These are phyloP conservation scores for Pentamera pediparva DNA, from an alignment of 53 echinoderm and acorn worm genomes.

Conservation along the genomic window DNA sequence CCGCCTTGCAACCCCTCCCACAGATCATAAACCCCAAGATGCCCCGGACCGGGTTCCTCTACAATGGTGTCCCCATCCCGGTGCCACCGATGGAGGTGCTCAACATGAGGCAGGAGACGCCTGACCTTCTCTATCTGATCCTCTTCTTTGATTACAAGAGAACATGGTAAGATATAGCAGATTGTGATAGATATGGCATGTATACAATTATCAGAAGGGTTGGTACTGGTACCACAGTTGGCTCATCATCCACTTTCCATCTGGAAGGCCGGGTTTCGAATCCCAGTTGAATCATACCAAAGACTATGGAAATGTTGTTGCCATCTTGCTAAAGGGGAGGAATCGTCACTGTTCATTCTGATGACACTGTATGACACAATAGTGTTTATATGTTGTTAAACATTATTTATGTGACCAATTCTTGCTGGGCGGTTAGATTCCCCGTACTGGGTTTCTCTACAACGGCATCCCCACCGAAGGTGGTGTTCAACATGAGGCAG, in stretches of 20 bases:
- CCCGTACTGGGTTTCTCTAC: constrained; percentile 73
- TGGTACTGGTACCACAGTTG: too few species aligned
- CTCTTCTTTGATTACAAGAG: constrained; percentile 98
- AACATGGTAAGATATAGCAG: constrained; percentile 93
- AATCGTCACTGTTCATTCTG: too few species aligned
- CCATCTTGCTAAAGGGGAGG: not conserved
- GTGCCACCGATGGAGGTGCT: constrained; percentile 88
- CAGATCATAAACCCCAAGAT: constrained; percentile 98
- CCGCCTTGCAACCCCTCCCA: too few species aligned
- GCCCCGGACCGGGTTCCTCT: constrained; percentile 74
- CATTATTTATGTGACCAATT: too few species aligned
- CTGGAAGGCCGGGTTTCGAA: too few species aligned
- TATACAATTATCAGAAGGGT: not conserved
- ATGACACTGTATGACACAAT: too few species aligned
- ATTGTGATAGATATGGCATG: not conserved
- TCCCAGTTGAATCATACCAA: too few species aligned
- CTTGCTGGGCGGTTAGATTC: too few species aligned
- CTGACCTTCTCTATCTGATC: constrained; percentile 84
- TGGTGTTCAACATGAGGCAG: constrained; percentile 66
- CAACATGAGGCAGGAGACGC: constrained; percentile 51
- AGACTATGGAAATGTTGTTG: too few species aligned
- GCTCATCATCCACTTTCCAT: too few species aligned
- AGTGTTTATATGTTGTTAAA: too few species aligned
- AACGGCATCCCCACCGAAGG: constrained; percentile 90
- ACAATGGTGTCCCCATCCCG: constrained; percentile 96